Conservation (phyloP, 2,888 invertebrate genomes). For the Chromoteleia sp. region DNA sequence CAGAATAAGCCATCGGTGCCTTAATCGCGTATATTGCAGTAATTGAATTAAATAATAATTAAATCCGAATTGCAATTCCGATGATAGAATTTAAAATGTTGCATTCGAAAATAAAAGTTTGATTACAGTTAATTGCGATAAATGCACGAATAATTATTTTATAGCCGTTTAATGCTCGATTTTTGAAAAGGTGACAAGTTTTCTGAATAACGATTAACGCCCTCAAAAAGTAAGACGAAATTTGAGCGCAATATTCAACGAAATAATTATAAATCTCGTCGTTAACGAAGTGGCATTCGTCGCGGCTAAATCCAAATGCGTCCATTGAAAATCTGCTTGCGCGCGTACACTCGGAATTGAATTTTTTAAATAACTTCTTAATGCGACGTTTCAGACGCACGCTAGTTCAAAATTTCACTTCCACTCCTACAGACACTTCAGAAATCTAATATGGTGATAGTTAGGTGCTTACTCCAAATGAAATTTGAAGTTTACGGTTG, state of each 20-base stretch:
- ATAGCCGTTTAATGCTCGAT: too few species aligned
- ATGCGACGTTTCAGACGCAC: slow-evolving; percentile 38
- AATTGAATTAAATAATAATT: too few species aligned
- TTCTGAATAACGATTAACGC: slow-evolving; percentile 3
- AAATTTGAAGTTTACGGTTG: slow-evolving; percentile 75
- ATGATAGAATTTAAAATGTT: too few species aligned
- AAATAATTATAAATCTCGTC: slow-evolving; percentile 48
- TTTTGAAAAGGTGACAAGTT: too few species aligned
- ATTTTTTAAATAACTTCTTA: slow-evolving; percentile 58
- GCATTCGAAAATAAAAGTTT: too few species aligned
- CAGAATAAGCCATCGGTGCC: too few species aligned
- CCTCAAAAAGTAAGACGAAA: background rate
- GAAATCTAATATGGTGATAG: slow-evolving; percentile 77
- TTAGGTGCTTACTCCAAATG: slow-evolving; percentile 74
- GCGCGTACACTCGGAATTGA: slow-evolving; percentile 9
- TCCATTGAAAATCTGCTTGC: slow-evolving; percentile 27
- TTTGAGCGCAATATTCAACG: slow-evolving; percentile 14
- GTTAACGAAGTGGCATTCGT: slow-evolving; percentile 45
- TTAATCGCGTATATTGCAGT: too few species aligned
- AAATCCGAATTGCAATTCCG: too few species aligned
- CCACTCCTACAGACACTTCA: slow-evolving; percentile 69
- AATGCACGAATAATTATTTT: background rate
- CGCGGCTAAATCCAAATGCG: slow-evolving; percentile 7
- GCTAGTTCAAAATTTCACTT: slow-evolving; percentile 71
- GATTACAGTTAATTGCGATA: too few species aligned